Base-by-base conservation (phyloP, 2,888 invertebrate genomes). In the Acanthosepion pharaonis region DNA sequence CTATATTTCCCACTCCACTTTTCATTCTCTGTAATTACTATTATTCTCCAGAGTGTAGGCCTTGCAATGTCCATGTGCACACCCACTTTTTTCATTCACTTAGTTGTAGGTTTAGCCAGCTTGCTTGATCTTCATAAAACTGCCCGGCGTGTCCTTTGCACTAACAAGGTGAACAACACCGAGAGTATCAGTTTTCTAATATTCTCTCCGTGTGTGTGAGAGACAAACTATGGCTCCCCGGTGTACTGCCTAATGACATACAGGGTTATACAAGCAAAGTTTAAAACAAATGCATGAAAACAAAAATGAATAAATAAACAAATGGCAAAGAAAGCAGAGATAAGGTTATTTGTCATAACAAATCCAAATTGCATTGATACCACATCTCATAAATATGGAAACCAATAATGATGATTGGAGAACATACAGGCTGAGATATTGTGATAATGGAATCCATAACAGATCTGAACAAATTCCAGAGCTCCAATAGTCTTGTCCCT, bases 361-460 rank as follows among this genome's bases (percentile, higher is more conserved):
- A 78, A 78, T 78, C n/a, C n/a, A 78, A 78, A 78, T 78, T 78
- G 78, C n/a, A 78, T 78, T 5, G n/a, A 78, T 78, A 33, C 23
- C n/a, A 33, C 78, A 78, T 78, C n/a, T n/a, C 78, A 78, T 78
- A 78, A 78, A 78, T 78, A 78, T 78, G 78, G n/a, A 78, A 78
- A 78, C 11, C n/a, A 78, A 78, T 78, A 78, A 78, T 78, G 78
- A 78, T n/a, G n/a, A 78, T 78, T 78, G 78, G 78, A 15, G n/a
- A 78, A 78, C 78, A n/a, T 33, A 9, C n/a, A 33, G n/a, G 78
- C n/a, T n/a, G 11, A n/a, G 78, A 78, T 78, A 33, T n/a, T 11
- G 78, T 78, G 78, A 78, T 78, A 78, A 78, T 15, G 33, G 78
- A 78, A 78, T 78, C n/a, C 64, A 64, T 23, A 25, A 64, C 64